Conservation (phyloP, 2,797 vertebrate genomes). For the Garrulus glandarius region DNA sequence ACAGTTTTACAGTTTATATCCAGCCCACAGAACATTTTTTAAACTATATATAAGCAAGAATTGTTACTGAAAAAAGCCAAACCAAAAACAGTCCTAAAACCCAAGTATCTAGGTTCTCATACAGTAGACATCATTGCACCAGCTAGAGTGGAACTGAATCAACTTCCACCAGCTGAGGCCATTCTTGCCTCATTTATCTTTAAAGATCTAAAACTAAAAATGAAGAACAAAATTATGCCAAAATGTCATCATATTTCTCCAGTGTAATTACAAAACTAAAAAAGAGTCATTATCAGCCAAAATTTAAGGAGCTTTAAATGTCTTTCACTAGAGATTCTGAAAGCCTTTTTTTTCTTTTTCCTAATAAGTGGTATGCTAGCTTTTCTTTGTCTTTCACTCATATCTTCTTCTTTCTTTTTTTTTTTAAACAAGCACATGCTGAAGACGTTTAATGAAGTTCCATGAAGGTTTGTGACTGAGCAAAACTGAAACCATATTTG, state of each 20-base stretch:
- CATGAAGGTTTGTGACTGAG: neutral
- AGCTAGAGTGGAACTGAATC: neutral
- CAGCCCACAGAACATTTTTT: neutral
- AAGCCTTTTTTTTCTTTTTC: neutral
- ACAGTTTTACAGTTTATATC: neutral
- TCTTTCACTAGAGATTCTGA: neutral
- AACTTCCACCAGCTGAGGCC: neutral
- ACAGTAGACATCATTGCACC: fast-evolving
- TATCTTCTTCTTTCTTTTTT: neutral
- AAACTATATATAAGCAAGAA: neutral
- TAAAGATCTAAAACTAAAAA: neutral
- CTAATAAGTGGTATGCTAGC: neutral
- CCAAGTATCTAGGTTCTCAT: neutral
- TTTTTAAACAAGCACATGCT: neutral
- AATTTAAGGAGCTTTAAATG: neutral
- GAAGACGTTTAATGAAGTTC: neutral
- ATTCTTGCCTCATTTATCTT: neutral
- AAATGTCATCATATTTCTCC: neutral
- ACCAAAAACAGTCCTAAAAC: fast-evolving
- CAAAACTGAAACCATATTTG: neutral
- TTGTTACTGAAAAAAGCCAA: neutral
- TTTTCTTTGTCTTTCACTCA: neutral
- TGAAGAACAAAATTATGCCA: neutral
- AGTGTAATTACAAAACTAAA: neutral
- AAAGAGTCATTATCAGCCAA: neutral